Base-by-base conservation (phyloP, 2,888 invertebrate species). In the Anodontia alba region DNA sequence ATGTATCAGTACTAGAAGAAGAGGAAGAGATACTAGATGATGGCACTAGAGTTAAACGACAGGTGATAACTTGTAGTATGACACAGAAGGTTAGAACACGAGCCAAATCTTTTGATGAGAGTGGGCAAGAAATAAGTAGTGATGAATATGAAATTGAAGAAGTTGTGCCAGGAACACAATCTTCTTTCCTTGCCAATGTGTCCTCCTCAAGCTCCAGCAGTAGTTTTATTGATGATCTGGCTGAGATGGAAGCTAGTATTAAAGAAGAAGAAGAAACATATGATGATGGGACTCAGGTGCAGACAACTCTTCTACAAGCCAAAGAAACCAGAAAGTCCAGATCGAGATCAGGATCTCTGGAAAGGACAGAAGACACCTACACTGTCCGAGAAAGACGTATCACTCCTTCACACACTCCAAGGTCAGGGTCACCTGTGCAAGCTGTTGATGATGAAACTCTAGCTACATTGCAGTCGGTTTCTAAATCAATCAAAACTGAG, bases 81-180 rank as follows among this genome's bases (percentile, higher is more conserved):
- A 90, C 91, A 2, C 92, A 92, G 66, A 89, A 91, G 33, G 85
- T 91, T n/a, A 88, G 84, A 66, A 90, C 90, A 12, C 86, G 86
- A 66, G 89, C 90, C 43, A 84, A 90, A 72, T 91, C 91, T n/a
- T 86, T 91, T 36, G 90, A 91, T 76, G 88, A 89, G 36, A 80
- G 80, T 17, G 88, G 88, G 0, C 81, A 86, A 31, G 85, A 87
- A 33, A 69, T 77, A 1, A 73, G 75, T 43, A 86, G 80, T 49
- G 90, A 88, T 36, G 90, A 89, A 62, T 93, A 87, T 80, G 91
- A 90, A 78, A 87, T 90, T 23, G 91, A 91, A 76, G 92, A 92
- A 70, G 86, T 92, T 31, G 80, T 92, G 29, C 92, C 92, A 29
- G 91, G 91, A 17, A 92, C 92, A 33, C 91, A 91, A 78, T 86